These are phyloP conservation scores for Torymus aiolomorphi DNA, from an alignment of 2,888 invertebrate genomes.

Conservation along the genomic window DNA sequence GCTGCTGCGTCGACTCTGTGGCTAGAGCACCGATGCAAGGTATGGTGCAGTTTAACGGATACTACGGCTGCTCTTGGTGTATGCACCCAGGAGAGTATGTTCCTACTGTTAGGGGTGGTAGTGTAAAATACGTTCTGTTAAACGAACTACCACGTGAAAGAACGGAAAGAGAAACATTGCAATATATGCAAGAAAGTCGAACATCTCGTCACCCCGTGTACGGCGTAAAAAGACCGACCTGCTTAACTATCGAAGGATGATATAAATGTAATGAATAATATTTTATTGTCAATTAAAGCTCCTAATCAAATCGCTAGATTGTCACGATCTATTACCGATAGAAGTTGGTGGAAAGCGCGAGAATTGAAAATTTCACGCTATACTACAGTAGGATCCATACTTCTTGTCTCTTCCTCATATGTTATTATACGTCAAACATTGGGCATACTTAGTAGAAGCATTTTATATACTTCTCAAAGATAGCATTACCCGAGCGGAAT, in stretches of 20 bases:
- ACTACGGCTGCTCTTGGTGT: too few species aligned
- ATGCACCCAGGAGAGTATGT: too few species aligned
- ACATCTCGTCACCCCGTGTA: background rate
- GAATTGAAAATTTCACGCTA: slow-evolving; percentile 56
- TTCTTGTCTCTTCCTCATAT: slow-evolving; percentile 11
- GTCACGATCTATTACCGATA: slow-evolving; percentile 40
- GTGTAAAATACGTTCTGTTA: too few species aligned
- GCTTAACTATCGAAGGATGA: slow-evolving; percentile 18
- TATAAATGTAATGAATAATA: slow-evolving; percentile 12
- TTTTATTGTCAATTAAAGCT: slow-evolving; percentile 31
- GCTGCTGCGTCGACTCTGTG: slow-evolving; percentile 55
- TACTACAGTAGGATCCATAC: slow-evolving; percentile 55
- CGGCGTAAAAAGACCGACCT: slow-evolving; percentile 31
- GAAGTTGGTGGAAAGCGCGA: slow-evolving; percentile 52
- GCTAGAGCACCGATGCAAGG: slow-evolving; percentile 10
- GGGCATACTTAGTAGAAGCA: slow-evolving; percentile 11
- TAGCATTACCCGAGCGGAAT: slow-evolving; percentile 38
- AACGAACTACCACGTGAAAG: too few species aligned
- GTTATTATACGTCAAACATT: slow-evolving; percentile 26
- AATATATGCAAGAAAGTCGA: too few species aligned
- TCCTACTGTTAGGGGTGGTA: too few species aligned
- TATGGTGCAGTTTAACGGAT: too few species aligned
- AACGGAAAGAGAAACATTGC: too few species aligned
- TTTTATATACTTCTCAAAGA: slow-evolving; percentile 8
- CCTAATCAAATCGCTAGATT: slow-evolving; percentile 43